Conservation (phyloP, 1,140 invertebrate species). For the Heliothis subflexa region DNA sequence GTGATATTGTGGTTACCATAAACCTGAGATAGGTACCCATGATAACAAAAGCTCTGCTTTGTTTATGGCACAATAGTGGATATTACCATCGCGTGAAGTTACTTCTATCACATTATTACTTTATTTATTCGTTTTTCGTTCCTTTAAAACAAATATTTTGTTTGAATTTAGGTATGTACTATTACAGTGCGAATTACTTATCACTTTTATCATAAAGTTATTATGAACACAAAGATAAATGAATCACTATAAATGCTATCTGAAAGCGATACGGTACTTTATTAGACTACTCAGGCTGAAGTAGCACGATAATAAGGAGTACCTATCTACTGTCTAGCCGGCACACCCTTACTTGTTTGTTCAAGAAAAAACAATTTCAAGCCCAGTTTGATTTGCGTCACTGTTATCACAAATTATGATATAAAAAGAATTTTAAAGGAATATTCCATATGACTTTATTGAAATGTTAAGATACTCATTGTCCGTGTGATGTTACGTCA, state of each 20-base stretch:
- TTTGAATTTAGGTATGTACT: too few relatives aligned
- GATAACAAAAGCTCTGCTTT: too few relatives aligned
- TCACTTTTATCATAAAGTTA: slow-evolving; percentile 28
- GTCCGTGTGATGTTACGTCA: slow-evolving; percentile 33
- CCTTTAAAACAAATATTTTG: neutral
- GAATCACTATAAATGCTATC: slow-evolving; percentile 30
- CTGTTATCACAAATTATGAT: neutral
- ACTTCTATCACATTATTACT: neutral
- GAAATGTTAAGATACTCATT: slow-evolving; percentile 6
- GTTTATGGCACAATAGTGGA: too few relatives aligned
- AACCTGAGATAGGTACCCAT: too few relatives aligned
- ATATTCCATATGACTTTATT: slow-evolving; percentile 1
- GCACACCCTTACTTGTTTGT: slow-evolving; percentile 30
- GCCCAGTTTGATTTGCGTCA: neutral
- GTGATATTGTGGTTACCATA: neutral
- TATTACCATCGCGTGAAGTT: too few relatives aligned
- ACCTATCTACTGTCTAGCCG: slow-evolving; percentile 47
- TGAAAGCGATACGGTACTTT: slow-evolving; percentile 52
- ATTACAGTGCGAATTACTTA: slow-evolving; percentile 16
- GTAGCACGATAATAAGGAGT: slow-evolving; percentile 51
- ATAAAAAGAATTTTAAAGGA: neutral
- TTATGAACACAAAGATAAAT: slow-evolving; percentile 13
- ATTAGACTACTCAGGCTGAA: slow-evolving; percentile 58
- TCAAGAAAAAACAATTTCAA: neutral
- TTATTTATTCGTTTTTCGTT: neutral